Conservation (phyloP, 2,888 invertebrate species). For the Carpatolechia fugitivella region DNA sequence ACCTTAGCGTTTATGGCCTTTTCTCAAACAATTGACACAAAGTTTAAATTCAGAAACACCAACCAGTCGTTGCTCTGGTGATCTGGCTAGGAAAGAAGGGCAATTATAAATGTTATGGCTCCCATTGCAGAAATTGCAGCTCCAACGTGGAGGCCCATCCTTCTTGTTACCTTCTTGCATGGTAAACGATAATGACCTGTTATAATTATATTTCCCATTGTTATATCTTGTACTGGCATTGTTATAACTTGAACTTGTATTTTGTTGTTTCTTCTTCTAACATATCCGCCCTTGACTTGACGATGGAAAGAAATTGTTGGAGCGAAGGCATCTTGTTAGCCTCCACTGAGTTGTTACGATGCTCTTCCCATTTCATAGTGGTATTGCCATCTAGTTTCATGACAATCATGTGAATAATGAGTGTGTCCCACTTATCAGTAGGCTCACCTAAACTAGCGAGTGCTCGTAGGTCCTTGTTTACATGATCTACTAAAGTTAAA, state of each 20-base stretch:
- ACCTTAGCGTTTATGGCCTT: background rate
- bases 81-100: background rate
- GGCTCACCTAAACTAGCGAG: background rate
- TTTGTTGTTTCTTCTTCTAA: too few species aligned
- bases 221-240: too few species aligned
- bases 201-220: too few species aligned
- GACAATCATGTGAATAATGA: background rate
- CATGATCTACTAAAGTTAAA: background rate
- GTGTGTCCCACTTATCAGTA: background rate
- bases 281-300: too few species aligned
- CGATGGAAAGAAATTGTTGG: too few species aligned
- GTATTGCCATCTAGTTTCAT: background rate
- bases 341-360: too few species aligned
- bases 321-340: too few species aligned
- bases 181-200: too few species aligned
- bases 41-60: background rate
- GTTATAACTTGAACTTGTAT: too few species aligned
- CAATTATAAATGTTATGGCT: background rate
- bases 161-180: too few species aligned
- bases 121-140: background rate
- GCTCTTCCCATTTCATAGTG: background rate
- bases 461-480: background rate
- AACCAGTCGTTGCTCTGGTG: background rate
- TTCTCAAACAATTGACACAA: background rate
- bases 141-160: too few species aligned